Evolutionary conservation across 1,140 invertebrate genomes (phyloP), one percentile per base, ranked within the genome.

Genomic region (Penaeus japonicus): DNA sequence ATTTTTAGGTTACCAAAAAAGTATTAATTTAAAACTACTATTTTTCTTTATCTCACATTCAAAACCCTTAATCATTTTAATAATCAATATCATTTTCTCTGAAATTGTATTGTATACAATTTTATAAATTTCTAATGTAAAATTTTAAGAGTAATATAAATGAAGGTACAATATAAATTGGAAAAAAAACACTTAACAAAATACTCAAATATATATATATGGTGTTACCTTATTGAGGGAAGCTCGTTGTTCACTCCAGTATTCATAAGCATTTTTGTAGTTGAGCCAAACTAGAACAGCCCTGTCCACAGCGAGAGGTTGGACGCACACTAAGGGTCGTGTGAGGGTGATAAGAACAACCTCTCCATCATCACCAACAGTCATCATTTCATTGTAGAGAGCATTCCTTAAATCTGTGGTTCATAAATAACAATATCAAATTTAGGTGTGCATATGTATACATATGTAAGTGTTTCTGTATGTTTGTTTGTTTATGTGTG

Each of bases 231-330:
- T 96, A 91, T 97, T 98, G 2, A 98, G 93, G 92, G 96, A 97
- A 0, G 96, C 95, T 30, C 98, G 93, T 92, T 99, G 98, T 92
- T 99, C 98, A 90, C 97, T 98, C 98, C 98, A 99, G 93, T 99
- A 99, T 92, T 99, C 98, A 91, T 99, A 99, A 0, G 98, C 98
- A 93, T 99, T 99, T 93, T 99, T 99, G 92, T 99, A 99, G 93
- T 99, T 99, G 70, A 99, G 93, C 98, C 98, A 99, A 15, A 99
- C 98, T 1, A 99, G 94, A 89, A 99, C 98, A 39, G 98, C 98
- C 92, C 97, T 97, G 92, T 99, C 98, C 59, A 99, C 96, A 4
- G 98, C 98, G 91, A 98, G 95, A 0, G 98, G 98, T 93, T 99
- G 98, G 57, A 99, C 96, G 92, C 98, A 99, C 84, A 99, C 96